phyloP scores from a whole-genome alignment of 2,797 vertebrate species.

The Cryptoblepharus egeriae region DNA sequence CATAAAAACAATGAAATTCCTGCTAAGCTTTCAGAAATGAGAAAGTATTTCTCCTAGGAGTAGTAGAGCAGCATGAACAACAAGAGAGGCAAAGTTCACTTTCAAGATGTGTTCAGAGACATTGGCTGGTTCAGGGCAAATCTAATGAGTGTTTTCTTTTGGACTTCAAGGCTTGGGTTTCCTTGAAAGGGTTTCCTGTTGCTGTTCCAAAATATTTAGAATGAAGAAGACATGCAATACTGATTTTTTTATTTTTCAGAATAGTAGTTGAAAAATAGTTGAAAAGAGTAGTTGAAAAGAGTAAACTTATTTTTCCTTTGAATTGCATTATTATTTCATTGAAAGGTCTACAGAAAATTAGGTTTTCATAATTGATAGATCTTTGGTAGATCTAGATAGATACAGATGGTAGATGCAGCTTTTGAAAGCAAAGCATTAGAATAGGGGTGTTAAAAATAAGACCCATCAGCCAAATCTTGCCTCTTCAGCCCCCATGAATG shows the following conservation, averaged over 20 bases:
- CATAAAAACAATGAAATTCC: constrained; percentile 27
- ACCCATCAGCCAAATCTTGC: no score
- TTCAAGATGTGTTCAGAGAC: neutral
- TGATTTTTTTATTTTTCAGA: neutral
- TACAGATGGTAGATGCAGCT: no score
- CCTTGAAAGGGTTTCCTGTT: neutral
- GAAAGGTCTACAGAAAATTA: neutral
- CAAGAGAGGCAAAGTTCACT: neutral
- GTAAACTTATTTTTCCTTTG: neutral
- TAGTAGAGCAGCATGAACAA: neutral
- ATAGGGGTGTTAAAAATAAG: no score
- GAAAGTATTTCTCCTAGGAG: neutral
- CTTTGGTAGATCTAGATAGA: no score
- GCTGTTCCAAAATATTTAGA: neutral
- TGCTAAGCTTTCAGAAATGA: constrained; percentile 16
- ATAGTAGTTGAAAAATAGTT: neutral
- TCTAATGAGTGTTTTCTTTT: neutral
- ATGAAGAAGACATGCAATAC: neutral
- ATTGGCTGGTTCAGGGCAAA: neutral
- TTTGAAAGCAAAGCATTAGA: no score
- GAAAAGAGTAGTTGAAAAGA: neutral
- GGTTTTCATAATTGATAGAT: neutral
- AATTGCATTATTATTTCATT: neutral
- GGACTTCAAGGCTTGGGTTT: neutral
- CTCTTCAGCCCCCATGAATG: no score